These are phyloP conservation scores for Drosophila sturtevanti DNA, from an alignment of 1,140 invertebrate genomes.

Conservation along the genomic window DNA sequence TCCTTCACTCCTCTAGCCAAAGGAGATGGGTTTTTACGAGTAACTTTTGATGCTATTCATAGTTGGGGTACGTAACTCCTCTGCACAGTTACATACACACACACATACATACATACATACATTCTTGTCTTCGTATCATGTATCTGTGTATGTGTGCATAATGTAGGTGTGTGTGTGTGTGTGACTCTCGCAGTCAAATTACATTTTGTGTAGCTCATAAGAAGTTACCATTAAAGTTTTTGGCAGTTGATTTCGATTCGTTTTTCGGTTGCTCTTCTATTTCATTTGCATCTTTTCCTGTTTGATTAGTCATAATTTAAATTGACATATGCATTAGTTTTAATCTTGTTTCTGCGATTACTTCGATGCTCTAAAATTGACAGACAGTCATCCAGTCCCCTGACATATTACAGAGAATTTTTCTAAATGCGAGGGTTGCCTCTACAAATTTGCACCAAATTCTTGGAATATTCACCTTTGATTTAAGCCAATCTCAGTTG, in stretches of 20 bases:
- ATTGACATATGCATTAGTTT: slow-evolving; percentile 59
- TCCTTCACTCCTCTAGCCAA: slow-evolving; percentile 35
- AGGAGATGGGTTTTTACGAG: slow-evolving; percentile 35
- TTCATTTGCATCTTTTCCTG: slow-evolving; percentile 9
- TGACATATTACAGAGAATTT: background rate
- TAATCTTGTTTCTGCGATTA: slow-evolving; percentile 36
- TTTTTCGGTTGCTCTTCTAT: background rate
- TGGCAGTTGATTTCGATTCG: slow-evolving; percentile 61
- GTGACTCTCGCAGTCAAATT: slow-evolving; percentile 55
- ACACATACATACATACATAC: too few relatives aligned
- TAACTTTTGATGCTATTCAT: slow-evolving; percentile 16
- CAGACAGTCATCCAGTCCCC: slow-evolving; percentile 19
- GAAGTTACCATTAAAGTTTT: slow-evolving; percentile 69
- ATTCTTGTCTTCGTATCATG: slow-evolving; percentile 10
- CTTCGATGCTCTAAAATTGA: background rate
- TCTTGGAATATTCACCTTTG: too few relatives aligned
- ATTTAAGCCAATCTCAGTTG: too few relatives aligned
- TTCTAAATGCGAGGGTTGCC: background rate
- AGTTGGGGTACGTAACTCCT: background rate
- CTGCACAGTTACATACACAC: slow-evolving; percentile 1
- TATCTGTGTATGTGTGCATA: background rate
- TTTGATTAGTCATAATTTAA: slow-evolving; percentile 57
- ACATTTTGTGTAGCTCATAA: slow-evolving; percentile 59
- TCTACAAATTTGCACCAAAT: too few relatives aligned
- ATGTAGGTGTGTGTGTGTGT: background rate